Evolutionary conservation across 2,797 vertebrate species (phyloP), one percentile per base, ranked within the genome.

Genomic region (Carcharodon carcharias): DNA sequence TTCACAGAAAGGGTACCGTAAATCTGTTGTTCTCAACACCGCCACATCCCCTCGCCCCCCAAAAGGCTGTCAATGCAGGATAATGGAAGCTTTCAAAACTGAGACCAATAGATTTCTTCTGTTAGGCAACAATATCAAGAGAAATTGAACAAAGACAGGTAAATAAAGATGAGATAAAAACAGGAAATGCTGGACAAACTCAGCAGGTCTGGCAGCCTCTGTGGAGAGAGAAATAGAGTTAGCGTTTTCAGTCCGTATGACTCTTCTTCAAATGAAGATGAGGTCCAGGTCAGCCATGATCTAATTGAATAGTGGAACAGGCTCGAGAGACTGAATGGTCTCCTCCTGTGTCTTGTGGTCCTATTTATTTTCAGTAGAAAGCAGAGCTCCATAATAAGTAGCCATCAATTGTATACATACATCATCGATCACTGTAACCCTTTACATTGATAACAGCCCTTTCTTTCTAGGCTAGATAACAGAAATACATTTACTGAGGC

Each of bases 401-500:
- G 31, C 89, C 58, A 16, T 92, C 58, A 92, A 50, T n/a, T 50
- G 58, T 56, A 26, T 77, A 54, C 28, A 58, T 77, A 56, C 50
- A 77, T 58, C 50, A 58, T 56, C 67, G 56, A 58, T 31, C 73
- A 67, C 69, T 56, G 45, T 54, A 95, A 77, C 69, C 50, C 69
- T 95, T 56, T 56, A 71, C 69, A 56, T 73, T 56, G 67, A 23
- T 95, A 77, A 95, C 28, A 71, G 69, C 28, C 54, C 94, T 77
- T 77, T 35, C 67, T 69, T 77, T 95, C 28, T 28, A 14, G 50
- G 45, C 4, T 23, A 95, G 94, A 95, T 77, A 95, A 95, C 45
- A 35, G 35, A 69, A 95, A 54, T 56, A 77, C 77, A 69, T 95
- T 95, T 95, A 77, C 94, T 77, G 69, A 95, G 94, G 45, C 94